phyloP scores from a whole-genome alignment of 2,797 vertebrate genomes.

The Vespertilio murinus region DNA sequence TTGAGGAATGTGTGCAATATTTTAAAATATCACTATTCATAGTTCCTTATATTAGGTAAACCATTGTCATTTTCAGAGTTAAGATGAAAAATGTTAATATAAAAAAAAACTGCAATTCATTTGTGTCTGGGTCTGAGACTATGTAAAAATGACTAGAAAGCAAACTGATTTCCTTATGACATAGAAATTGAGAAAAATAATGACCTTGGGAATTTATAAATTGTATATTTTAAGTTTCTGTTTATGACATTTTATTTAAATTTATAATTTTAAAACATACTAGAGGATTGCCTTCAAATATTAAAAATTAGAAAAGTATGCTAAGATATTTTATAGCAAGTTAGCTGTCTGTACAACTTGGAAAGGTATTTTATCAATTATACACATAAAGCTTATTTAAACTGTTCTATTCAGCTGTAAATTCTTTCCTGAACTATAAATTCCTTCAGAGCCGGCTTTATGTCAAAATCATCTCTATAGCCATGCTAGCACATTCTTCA shows the following conservation, averaged over 20 bases:
- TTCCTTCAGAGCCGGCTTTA: neutral
- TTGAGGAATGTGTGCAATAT: neutral
- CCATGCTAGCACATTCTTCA: neutral
- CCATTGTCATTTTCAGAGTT: constrained; percentile 52
- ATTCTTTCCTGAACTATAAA: neutral
- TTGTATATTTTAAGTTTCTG: neutral
- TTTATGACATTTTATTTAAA: neutral
- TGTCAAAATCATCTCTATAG: neutral
- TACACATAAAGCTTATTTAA: neutral
- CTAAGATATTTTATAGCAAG: neutral
- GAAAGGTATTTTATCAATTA: neutral
- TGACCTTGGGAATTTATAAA: neutral
- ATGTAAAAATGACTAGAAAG: neutral
- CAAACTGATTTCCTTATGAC: neutral
- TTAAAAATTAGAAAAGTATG: neutral
- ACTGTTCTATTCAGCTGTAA: neutral
- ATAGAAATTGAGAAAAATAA: neutral
- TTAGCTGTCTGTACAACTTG: neutral
- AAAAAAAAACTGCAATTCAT: constrained; percentile 1
- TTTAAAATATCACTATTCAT: constrained; percentile 37
- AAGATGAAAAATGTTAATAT: constrained; percentile 43
- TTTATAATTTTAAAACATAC: neutral
- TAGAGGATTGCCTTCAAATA: neutral
- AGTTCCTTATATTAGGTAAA: constrained; percentile 1
- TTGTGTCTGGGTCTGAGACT: neutral